A percentile compares a stretch with the other conserved stretches of the same genome.
These are phyloP conservation scores for Numenius phaeopus DNA, from an alignment of 2,797 vertebrate genomes.

Conservation along the genomic window DNA sequence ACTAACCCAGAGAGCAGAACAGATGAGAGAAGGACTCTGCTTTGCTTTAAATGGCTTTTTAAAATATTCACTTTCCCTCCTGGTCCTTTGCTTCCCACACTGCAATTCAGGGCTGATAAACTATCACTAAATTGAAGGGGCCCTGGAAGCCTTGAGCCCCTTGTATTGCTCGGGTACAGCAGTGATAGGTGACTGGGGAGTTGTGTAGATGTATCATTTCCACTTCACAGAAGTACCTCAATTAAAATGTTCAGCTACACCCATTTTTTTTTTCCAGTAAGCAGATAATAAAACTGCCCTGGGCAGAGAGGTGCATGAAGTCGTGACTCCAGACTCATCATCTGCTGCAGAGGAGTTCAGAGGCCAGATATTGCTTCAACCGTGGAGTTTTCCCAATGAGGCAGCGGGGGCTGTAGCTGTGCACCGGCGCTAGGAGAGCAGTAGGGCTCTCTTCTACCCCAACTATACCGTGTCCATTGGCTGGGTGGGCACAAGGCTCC, in stretches of 20 bases:
- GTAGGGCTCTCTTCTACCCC: background rate
- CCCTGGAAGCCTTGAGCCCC: background rate
- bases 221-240: background rate
- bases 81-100: background rate
- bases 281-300: background rate
- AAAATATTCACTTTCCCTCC: background rate
- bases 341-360: background rate
- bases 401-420: background rate
- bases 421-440: background rate
- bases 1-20: background rate
- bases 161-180: background rate
- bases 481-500: background rate
- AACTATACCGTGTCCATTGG: accelerated
- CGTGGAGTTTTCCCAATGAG: background rate
- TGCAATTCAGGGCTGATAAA: background rate
- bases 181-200: accelerated
- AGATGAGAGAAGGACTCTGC: background rate
- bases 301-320: background rate
- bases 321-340: background rate
- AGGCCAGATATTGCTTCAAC: background rate
- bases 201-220: background rate
- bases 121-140: background rate
- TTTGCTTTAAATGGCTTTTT: background rate
- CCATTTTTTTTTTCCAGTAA: background rate
- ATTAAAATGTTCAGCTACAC: background rate